Percentiles rank a stretch among this genome's conserved stretches.
These are phyloP conservation scores for Asarcornis scutulata DNA, from an alignment of 2,113 vertebrate genomes.

Conservation along the genomic window DNA sequence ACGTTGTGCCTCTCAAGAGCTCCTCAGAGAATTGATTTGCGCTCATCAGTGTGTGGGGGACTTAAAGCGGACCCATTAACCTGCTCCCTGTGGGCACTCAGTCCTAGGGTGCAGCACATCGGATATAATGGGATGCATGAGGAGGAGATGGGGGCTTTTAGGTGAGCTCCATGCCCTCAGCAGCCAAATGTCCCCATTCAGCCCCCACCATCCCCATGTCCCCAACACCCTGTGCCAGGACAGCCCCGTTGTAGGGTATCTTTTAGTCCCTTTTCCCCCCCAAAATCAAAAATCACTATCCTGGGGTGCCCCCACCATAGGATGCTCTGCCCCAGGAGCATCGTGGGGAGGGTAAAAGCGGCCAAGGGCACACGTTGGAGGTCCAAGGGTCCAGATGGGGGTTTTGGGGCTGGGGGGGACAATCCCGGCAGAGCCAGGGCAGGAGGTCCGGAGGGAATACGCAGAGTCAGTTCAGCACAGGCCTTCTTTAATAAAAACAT, in stretches of 20 bases:
- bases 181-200: not conserved
- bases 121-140: rapidly evolving
- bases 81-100: not conserved
- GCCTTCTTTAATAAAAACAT: constrained; percentile 76
- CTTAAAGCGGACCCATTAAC: not conserved
- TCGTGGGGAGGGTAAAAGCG: not conserved
- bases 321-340: not conserved
- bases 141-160: not conserved
- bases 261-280: not conserved
- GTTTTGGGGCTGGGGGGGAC: not conserved
- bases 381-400: not conserved
- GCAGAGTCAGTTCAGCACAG: constrained; percentile 1
- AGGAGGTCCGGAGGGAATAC: constrained; percentile 1
- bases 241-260: not conserved
- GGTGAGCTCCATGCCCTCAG: not conserved
- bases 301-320: not conserved
- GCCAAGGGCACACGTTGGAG: not conserved
- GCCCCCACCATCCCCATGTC: not conserved
- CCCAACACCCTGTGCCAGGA: not conserved
- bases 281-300: not conserved
- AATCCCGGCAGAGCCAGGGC: not conserved
- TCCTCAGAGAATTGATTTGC: not conserved
- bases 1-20: not conserved
- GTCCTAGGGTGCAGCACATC: no score
- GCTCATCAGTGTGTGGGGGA: not conserved